These are phyloP conservation scores for Halocynthia aurantium DNA, from an alignment of 23 tunicate genomes.

Conservation along the genomic window DNA sequence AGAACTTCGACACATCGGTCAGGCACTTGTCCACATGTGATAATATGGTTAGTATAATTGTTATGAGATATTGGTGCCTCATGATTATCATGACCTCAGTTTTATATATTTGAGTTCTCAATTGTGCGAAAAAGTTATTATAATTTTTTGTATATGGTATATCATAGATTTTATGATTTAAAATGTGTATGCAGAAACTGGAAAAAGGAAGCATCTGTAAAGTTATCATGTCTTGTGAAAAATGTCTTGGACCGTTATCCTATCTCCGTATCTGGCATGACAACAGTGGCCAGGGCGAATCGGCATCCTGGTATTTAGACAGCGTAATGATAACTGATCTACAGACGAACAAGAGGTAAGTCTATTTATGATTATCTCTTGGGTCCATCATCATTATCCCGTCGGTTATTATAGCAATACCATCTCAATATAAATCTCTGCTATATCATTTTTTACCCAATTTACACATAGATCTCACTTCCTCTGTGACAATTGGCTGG, in stretches of 20 bases:
- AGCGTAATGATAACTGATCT: slow-evolving; percentile 49
- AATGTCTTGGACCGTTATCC: slow-evolving; percentile 41
- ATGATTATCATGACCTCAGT: neutral
- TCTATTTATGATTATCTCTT: too few species aligned
- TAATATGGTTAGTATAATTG: slow-evolving; percentile 23
- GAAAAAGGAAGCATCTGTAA: slow-evolving; percentile 48
- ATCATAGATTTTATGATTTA: neutral
- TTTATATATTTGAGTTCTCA: neutral
- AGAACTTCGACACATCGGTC: slow-evolving; percentile 29
- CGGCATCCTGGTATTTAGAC: slow-evolving; percentile 75
- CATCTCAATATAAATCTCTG: too few species aligned
- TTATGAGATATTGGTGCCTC: neutral
- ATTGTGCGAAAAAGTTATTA: neutral
- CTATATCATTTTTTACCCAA: neutral
- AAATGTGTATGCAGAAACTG: slow-evolving; percentile 22
- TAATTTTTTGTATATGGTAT: neutral
- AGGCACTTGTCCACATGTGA: slow-evolving; percentile 33
- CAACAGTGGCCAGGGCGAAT: slow-evolving; percentile 48
- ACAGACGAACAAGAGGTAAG: slow-evolving; percentile 49
- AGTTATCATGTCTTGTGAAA: slow-evolving; percentile 41
- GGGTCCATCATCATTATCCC: too few species aligned
- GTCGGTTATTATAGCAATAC: too few species aligned
- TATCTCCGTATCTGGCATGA: slow-evolving; percentile 73
- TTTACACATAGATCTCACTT: slow-evolving; percentile 31
- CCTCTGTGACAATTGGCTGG: slow-evolving; percentile 81